These are phyloP conservation scores for Drosophila tripunctata DNA, from an alignment of 2,888 invertebrate genomes.

Conservation along the genomic window DNA sequence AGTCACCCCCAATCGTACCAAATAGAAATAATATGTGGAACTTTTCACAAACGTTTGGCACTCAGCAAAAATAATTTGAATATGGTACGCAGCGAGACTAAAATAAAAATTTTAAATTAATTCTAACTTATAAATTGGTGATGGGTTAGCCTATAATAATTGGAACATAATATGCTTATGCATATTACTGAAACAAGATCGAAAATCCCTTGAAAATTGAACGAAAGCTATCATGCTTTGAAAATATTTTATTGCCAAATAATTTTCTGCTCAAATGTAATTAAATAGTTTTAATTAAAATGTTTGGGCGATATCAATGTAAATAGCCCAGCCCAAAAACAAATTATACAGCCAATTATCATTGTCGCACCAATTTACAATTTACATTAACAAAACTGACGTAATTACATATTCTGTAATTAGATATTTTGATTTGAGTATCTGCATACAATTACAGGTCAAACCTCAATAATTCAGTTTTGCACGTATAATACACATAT, in stretches of 20 bases:
- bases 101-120: not conserved
- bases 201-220: too few species aligned
- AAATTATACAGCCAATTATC: slow-evolving; percentile 9
- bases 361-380: not conserved
- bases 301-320: too few species aligned
- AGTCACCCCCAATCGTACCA: slow-evolving; percentile 27
- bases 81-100: not conserved
- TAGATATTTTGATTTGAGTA: not conserved
- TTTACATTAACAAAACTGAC: not conserved
- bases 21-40: slow-evolving; percentile 32
- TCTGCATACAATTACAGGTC: not conserved
- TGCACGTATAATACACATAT: not conserved
- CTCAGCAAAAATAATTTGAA: not conserved
- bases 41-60: slow-evolving; percentile 8
- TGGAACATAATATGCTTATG: too few species aligned
- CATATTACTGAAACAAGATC: too few species aligned
- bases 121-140: too few species aligned
- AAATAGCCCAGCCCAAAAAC: not conserved
- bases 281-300: too few species aligned
- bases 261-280: too few species aligned
- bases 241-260: too few species aligned
- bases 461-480: not conserved
- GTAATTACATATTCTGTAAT: slow-evolving; percentile 4
- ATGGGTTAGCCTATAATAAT: too few species aligned
- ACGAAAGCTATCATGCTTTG: too few species aligned